Evolutionary conservation across 2,888 invertebrate species (phyloP), one percentile per base, ranked within the genome.

Genomic region (Flabesymbios commensalis): DNA sequence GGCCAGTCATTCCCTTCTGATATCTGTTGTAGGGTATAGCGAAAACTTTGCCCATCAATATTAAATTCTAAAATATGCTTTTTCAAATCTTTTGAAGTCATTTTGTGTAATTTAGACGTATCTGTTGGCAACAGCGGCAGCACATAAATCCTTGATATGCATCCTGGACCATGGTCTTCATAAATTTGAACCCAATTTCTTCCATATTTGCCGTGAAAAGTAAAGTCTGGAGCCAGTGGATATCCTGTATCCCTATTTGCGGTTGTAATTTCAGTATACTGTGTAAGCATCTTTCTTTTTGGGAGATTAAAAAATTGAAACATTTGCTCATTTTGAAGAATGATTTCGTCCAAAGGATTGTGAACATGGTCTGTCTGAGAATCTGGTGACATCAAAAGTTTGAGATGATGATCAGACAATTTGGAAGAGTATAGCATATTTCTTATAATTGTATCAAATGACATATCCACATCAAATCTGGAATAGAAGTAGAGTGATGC

Each of bases 181-280:
- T 72, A 71, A 10, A 72, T 26, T 14, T 57, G 56, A n/a, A 71
- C 65, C 10, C 58, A 39, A 1, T 56, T 52, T 7, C 17, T 22
- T 24, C 28, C 41, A 48, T 69, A 72, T 19, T 58, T 32, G 1
- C 69, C 24, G 57, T 72, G 72, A 59, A 69, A 71, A 19, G 70
- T 67, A 48, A 72, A 72, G 49, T 72, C 72, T 26, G 72, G 72
- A 10, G 65, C 63, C 17, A 71, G 57, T 3, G 67, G 69, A 36
- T 63, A 62, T 10, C 62, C 58, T 1, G 67, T 67, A 45, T 72
- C 61, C 19, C 67, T 57, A 49, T 71, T 71, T 7, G 69, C 69
- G 7, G 63, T 56, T 26, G 71, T 70, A 1, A 71, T 57, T 52
- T 71, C 71, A 0, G 64, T 63, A 53, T 49, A 69, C 3, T 42